Evolutionary conservation across 1,140 invertebrate genomes (phyloP).

Genomic region (Sinonovacula constricta): DNA sequence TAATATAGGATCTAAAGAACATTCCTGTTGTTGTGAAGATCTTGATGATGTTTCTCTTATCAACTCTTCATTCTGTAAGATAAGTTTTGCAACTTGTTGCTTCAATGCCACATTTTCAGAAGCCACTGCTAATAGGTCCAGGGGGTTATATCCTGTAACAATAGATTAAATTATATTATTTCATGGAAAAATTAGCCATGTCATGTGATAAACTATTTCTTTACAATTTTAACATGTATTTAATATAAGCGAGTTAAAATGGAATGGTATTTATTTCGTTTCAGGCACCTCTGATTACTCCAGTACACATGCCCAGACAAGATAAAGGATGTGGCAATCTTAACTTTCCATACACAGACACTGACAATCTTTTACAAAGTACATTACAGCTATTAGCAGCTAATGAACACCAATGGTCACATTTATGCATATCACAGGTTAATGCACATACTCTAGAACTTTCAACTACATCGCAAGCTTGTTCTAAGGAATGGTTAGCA

Average conservation of each 20-base stretch:
- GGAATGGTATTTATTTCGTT: constrained; percentile 12
- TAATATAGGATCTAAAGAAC: no score
- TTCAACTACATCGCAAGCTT: no score
- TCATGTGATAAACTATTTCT: not conserved
- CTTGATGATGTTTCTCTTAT: constrained; percentile 6
- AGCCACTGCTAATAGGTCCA: constrained; percentile 26
- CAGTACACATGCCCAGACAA: no score
- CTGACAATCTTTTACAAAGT: no score
- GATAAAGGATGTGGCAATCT: no score
- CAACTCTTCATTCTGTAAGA: constrained; percentile 16
- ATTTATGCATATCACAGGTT: not conserved
- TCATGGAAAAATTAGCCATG: not conserved
- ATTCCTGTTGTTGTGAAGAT: no score
- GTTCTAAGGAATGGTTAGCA: no score
- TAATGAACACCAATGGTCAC: not conserved
- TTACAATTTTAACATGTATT: no score
- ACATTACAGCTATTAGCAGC: not conserved
- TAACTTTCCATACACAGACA: no score
- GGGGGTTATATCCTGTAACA: constrained; percentile 3
- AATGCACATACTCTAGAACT: no score
- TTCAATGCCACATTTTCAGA: constrained; percentile 20
- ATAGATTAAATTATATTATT: no score
- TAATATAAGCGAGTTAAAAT: not conserved
- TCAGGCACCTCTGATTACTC: no score
- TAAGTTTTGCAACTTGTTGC: constrained; percentile 4